These are phyloP conservation scores for Notoglanidium macrostoma DNA, from an alignment of 2,797 vertebrate species.

Conservation along the genomic window DNA sequence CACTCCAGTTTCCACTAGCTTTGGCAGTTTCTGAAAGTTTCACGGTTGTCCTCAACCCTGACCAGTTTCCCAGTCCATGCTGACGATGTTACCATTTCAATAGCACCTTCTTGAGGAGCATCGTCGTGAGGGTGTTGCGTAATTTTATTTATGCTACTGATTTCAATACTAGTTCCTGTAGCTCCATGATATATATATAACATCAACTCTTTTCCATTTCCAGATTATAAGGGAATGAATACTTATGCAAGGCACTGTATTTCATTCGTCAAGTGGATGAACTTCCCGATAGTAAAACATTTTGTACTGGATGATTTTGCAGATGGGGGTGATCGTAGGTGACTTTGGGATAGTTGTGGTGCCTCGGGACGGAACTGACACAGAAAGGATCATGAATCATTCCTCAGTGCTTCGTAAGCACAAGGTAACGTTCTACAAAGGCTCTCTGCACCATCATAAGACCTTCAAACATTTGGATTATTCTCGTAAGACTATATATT, in stretches of 20 bases:
- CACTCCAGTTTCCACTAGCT: background rate
- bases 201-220: too few relatives aligned
- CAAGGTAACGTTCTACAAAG: conserved; percentile 75
- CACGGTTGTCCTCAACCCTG: background rate
- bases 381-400: conserved; percentile 95
- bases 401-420: conserved; percentile 94
- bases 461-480: background rate
- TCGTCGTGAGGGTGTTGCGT: background rate
- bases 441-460: background rate
- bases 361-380: conserved; percentile 89
- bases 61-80: background rate
- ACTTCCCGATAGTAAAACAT: background rate
- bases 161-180: background rate
- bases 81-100: background rate
- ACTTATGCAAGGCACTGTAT: background rate
- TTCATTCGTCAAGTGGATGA: background rate
- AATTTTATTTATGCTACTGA: background rate
- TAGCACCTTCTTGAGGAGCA: background rate
- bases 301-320: conserved; percentile 43
- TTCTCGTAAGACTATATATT: background rate
- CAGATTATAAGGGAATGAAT: background rate
- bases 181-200: background rate
- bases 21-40: background rate
- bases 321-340: conserved; percentile 98
- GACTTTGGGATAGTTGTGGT: conserved; percentile 98